Percentiles rank a stretch among this genome's conserved stretches.
Evolutionary conservation across 2,797 vertebrate species (phyloP).

Genomic region (Sebastes oblongus): DNA sequence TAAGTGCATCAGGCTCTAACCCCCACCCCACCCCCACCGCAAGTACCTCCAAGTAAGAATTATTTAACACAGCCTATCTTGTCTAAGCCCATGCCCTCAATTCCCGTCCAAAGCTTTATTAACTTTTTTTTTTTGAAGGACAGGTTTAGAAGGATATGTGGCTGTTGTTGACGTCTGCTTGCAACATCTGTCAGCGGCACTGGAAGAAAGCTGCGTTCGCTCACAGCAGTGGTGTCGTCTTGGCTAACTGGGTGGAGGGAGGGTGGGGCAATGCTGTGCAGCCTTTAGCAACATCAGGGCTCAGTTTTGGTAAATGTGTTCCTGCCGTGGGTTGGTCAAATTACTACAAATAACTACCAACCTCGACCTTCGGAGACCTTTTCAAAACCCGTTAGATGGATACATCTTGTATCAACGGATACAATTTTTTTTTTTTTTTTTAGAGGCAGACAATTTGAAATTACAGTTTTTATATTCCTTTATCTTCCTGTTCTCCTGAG

Average conservation of each 20-base stretch:
- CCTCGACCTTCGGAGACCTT: slow-evolving; percentile 8
- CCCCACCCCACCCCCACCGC: slow-evolving; percentile 31
- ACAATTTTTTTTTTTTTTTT: not conserved
- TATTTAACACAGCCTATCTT: slow-evolving; percentile 63
- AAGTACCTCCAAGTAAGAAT: slow-evolving; percentile 66
- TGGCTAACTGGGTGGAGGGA: not conserved
- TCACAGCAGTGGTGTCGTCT: not conserved
- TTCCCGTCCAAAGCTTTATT: slow-evolving; percentile 69
- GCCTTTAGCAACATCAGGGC: not conserved
- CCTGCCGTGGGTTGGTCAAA: not conserved
- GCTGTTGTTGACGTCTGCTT: slow-evolving; percentile 50
- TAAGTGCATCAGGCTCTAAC: slow-evolving; percentile 26
- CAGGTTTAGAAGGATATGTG: slow-evolving; percentile 56
- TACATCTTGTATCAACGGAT: not conserved
- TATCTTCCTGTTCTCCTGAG: not conserved
- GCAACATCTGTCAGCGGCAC: slow-evolving; percentile 66
- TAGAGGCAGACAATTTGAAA: not conserved
- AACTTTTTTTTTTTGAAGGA: slow-evolving; percentile 60
- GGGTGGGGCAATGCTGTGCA: not conserved
- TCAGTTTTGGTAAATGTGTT: not conserved
- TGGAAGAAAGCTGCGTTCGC: not conserved
- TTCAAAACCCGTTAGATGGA: not conserved
- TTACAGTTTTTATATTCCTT: not conserved
- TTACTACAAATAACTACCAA: not conserved
- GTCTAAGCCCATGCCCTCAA: slow-evolving; percentile 75